These are phyloP conservation scores for Spongilla lacustris DNA, from an alignment of 37 sponge, comb jelly and placozoan genomes.

Conservation along the genomic window DNA sequence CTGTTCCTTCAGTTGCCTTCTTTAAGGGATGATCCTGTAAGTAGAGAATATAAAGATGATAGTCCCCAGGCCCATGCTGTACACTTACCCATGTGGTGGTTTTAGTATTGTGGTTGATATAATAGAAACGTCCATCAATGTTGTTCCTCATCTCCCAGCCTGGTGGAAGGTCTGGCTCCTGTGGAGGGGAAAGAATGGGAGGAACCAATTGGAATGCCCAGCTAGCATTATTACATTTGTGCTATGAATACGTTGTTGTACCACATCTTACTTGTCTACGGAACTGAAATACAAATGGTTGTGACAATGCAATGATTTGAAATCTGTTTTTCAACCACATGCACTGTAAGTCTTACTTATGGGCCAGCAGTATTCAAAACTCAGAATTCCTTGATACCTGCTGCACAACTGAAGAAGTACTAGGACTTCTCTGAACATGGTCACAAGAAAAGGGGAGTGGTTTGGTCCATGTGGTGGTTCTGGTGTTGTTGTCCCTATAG, in stretches of 20 bases:
- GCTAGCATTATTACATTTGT: too few relatives aligned
- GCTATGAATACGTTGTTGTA: too few relatives aligned
- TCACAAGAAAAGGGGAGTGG: background rate
- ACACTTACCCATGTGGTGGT: constrained; percentile 72
- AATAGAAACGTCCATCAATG: constrained; percentile 63
- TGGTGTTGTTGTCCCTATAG: constrained; percentile 76
- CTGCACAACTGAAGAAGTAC: background rate
- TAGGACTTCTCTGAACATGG: background rate
- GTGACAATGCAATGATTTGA: background rate
- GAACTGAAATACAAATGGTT: background rate
- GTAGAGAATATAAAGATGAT: background rate
- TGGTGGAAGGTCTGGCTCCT: constrained; percentile 60
- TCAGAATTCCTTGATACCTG: too few relatives aligned
- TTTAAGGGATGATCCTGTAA: constrained; percentile 1
- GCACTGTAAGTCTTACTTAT: too few relatives aligned
- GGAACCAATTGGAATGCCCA: background rate
- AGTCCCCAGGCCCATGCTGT: background rate
- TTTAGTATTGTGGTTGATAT: constrained; percentile 70
- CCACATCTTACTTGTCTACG: too few relatives aligned
- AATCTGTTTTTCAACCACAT: too few relatives aligned
- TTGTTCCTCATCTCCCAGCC: constrained; percentile 77
- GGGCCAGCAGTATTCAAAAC: too few relatives aligned
- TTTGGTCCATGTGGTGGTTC: constrained; percentile 69
- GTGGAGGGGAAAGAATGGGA: background rate
- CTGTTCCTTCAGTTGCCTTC: background rate